Evolutionary conservation across 2,113 vertebrate species (phyloP).

Genomic region (Nothocercus julius): DNA sequence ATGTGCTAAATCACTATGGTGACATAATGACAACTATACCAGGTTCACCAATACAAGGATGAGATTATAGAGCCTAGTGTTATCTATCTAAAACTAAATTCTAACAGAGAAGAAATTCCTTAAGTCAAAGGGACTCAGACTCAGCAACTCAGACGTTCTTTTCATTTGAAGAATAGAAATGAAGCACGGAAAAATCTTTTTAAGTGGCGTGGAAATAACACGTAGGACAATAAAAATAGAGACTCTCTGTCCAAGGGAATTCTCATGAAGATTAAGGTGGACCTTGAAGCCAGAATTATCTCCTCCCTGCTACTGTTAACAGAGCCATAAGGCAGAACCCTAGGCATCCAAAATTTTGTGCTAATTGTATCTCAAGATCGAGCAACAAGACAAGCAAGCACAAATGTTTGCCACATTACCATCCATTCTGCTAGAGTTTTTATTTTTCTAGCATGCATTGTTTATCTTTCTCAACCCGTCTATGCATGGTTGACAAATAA

Average conservation of each 20-base stretch:
- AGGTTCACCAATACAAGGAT: neutral
- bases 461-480: neutral
- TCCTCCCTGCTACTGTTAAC: neutral
- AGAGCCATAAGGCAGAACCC: neutral
- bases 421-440: neutral
- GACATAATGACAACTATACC: neutral
- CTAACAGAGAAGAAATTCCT: neutral
- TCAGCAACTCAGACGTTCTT: accelerated
- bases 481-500: neutral
- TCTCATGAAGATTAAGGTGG: neutral
- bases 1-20: neutral
- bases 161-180: neutral
- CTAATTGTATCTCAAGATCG: neutral
- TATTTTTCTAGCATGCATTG: neutral
- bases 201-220: neutral
- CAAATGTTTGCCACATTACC: neutral
- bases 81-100: neutral
- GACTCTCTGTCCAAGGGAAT: neutral
- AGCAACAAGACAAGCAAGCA: neutral
- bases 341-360: neutral
- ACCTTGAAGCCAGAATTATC: neutral
- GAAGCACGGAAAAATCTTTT: neutral
- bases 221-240: neutral
- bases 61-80: neutral
- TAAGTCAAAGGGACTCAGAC: neutral